Evolutionary conservation across 1,140 invertebrate genomes (phyloP).

Genomic region (Drosophila truncata): DNA sequence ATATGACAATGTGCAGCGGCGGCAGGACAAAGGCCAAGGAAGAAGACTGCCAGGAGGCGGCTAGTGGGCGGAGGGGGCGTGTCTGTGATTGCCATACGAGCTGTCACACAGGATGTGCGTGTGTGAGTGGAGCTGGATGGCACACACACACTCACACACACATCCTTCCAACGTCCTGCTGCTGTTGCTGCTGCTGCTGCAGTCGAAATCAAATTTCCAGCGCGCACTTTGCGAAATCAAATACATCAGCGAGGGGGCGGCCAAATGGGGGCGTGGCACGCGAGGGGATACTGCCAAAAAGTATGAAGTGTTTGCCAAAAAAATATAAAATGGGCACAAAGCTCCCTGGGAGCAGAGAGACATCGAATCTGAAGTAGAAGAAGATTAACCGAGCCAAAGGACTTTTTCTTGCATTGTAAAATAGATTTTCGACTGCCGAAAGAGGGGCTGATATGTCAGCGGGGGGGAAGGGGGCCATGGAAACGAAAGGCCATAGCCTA

Average conservation of each 20-base stretch:
- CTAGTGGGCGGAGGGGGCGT: slow-evolving; percentile 23
- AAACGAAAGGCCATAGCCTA: slow-evolving; percentile 19
- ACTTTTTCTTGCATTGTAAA: slow-evolving; percentile 77
- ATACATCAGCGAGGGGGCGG: slow-evolving; percentile 54
- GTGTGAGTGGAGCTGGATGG: slow-evolving; percentile 12
- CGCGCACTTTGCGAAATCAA: slow-evolving; percentile 79
- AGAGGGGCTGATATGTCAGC: slow-evolving; percentile 19
- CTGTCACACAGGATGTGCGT: slow-evolving; percentile 48
- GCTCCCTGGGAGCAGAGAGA: slow-evolving; percentile 32
- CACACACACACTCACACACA: slow-evolving; percentile 31
- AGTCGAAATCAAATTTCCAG: slow-evolving; percentile 75
- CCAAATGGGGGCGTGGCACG: slow-evolving; percentile 4
- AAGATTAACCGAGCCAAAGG: slow-evolving; percentile 56
- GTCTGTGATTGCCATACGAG: slow-evolving; percentile 56
- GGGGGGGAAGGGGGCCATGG: slow-evolving; percentile 21
- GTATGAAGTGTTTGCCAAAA: slow-evolving; percentile 77
- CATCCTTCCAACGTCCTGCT: slow-evolving; percentile 19
- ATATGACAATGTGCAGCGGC: slow-evolving; percentile 49
- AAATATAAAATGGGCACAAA: slow-evolving; percentile 70
- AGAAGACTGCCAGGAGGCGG: background rate
- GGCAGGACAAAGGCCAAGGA: slow-evolving; percentile 45
- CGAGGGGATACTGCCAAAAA: slow-evolving; percentile 39
- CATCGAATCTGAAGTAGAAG: slow-evolving; percentile 44
- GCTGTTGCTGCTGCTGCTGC: slow-evolving; percentile 22
- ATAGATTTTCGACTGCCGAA: slow-evolving; percentile 40